Conservation (phyloP, 2,113 vertebrate species). For the Myxocyprinus asiaticus region DNA sequence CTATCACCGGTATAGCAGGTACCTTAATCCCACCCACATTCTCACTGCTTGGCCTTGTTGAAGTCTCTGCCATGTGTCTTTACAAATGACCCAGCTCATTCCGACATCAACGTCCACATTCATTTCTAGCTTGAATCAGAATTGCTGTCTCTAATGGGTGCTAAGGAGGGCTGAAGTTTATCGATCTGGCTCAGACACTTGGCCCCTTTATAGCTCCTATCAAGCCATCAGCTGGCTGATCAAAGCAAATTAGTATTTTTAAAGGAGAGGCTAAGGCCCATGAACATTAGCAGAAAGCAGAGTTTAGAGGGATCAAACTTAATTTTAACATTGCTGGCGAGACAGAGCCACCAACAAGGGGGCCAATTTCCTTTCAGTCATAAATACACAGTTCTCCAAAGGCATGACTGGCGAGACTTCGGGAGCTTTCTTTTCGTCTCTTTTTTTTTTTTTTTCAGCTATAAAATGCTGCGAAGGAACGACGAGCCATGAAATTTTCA, state of each 20-base stretch:
- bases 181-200: constrained; percentile 54
- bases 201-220: constrained; percentile 41
- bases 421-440: background rate
- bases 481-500: background rate
- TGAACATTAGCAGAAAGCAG: constrained; percentile 61
- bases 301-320: constrained; percentile 67
- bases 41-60: background rate
- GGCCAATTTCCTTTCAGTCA: constrained; percentile 43
- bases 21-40: too few species aligned
- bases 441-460: constrained; percentile 31
- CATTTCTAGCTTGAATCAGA: constrained; percentile 12
- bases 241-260: constrained; percentile 62
- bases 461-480: background rate
- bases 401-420: background rate
- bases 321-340: constrained; percentile 61
- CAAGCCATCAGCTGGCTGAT: constrained; percentile 50
- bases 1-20: too few species aligned
- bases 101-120: constrained; percentile 40
- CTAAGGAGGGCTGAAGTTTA: constrained; percentile 42
- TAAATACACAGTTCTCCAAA: constrained; percentile 36
- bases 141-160: constrained; percentile 24
- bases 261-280: constrained; percentile 35
- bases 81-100: background rate
- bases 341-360: constrained; percentile 6
- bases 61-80: constrained; percentile 1